Percentiles rank a stretch among this genome's conserved stretches.
phyloP scores from a whole-genome alignment of 2,888 invertebrate genomes.

The Andrena chrysosceles region DNA sequence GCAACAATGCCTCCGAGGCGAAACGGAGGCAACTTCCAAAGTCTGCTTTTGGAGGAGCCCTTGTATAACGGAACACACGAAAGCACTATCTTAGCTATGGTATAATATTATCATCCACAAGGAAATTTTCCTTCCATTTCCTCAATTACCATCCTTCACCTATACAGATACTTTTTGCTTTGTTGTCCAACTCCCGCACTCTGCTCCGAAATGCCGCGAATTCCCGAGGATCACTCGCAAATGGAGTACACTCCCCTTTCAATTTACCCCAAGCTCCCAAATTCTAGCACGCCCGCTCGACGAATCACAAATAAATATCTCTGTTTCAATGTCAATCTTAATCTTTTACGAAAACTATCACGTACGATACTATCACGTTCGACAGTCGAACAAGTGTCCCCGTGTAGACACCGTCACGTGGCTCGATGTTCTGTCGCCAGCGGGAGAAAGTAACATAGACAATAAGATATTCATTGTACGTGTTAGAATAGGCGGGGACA shows the following conservation, averaged over 20 bases:
- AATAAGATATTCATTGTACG: conserved; percentile 61
- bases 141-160: conserved; percentile 10
- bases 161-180: neutral
- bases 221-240: neutral
- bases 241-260: neutral
- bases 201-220: neutral
- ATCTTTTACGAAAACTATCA: neutral
- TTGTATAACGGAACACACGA: neutral
- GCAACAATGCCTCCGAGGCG: conserved; percentile 21
- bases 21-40: conserved; percentile 10
- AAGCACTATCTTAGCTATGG: neutral
- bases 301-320: no score
- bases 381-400: conserved; percentile 44
- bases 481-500: conserved; percentile 36
- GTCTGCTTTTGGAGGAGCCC: neutral
- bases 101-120: conserved; percentile 11
- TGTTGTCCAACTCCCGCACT: neutral
- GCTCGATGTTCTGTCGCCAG: conserved; percentile 33
- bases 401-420: conserved; percentile 24
- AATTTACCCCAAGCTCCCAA: neutral
- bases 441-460: conserved; percentile 60
- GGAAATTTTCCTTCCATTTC: conserved; percentile 23
- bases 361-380: neutral
- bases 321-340: neutral
- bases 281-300: no score